Percentiles rank a stretch among this genome's conserved stretches.
Evolutionary conservation across 2,888 invertebrate species (phyloP).

Genomic region (Drosophila peninsularis): DNA sequence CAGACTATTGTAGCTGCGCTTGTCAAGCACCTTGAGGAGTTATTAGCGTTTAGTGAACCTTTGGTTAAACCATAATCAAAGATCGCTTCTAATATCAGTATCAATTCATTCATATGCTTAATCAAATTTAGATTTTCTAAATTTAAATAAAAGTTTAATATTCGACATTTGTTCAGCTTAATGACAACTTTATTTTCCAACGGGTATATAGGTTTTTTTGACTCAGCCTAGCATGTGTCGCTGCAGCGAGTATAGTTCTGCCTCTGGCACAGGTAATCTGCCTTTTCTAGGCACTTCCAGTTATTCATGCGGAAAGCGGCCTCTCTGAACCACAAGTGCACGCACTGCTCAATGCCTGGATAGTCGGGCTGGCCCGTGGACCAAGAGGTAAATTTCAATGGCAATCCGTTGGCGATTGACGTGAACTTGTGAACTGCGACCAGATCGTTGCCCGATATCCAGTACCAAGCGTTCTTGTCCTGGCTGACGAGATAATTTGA

Average conservation of each 20-base stretch:
- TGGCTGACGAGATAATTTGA: constrained; percentile 14
- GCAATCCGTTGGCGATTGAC: constrained; percentile 31
- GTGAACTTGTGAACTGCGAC: constrained; percentile 8
- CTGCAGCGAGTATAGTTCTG: constrained; percentile 26
- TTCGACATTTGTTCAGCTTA: neutral
- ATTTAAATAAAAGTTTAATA: too few species aligned
- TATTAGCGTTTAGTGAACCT: too few species aligned
- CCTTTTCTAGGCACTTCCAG: constrained; percentile 16
- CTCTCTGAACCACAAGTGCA: constrained; percentile 34
- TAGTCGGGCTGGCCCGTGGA: constrained; percentile 35
- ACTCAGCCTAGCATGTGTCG: neutral
- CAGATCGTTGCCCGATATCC: constrained; percentile 50
- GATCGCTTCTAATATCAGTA: too few species aligned
- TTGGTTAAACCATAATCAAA: too few species aligned
- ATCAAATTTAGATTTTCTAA: too few species aligned
- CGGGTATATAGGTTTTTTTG: neutral
- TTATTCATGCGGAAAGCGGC: constrained; percentile 42
- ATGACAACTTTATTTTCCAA: neutral
- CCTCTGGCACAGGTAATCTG: constrained; percentile 35
- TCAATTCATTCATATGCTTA: too few species aligned
- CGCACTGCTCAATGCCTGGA: constrained; percentile 35
- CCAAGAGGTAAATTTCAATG: constrained; percentile 31
- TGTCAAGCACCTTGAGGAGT: too few species aligned
- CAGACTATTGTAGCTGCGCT: too few species aligned
- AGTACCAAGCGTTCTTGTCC: constrained; percentile 18